phyloP scores from a whole-genome alignment of 2,113 vertebrate genomes.

The Myotis brandtii region DNA sequence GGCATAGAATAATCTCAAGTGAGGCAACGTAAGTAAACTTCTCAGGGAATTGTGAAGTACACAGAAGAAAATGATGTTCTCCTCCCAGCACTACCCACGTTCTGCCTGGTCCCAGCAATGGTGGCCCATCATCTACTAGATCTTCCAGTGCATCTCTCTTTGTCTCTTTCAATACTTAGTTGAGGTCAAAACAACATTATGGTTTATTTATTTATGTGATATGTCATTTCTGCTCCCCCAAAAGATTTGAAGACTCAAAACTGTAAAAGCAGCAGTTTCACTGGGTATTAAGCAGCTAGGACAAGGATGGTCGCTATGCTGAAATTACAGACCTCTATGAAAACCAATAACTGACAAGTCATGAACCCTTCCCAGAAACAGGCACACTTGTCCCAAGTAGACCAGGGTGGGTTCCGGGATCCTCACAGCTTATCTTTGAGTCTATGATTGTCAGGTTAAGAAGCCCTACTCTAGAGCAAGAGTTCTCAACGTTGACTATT shows the following conservation, averaged over 20 bases:
- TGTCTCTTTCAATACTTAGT: neutral
- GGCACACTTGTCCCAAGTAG: neutral
- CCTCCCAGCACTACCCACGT: accelerated
- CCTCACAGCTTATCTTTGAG: neutral
- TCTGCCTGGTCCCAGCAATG: neutral
- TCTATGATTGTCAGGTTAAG: accelerated
- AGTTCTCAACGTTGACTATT: neutral
- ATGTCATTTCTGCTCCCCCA: neutral
- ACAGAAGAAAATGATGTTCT: neutral
- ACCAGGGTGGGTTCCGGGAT: neutral
- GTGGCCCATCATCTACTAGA: neutral
- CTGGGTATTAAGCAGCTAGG: neutral
- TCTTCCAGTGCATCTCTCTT: neutral
- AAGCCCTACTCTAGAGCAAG: neutral
- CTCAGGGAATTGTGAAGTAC: neutral
- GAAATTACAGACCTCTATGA: neutral
- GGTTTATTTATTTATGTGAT: neutral
- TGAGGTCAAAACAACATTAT: neutral
- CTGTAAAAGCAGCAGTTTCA: neutral
- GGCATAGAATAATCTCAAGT: neutral
- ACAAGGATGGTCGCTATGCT: neutral
- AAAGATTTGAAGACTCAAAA: neutral
- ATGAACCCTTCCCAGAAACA: neutral
- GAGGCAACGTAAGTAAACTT: neutral
- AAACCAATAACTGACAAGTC: accelerated